Percentiles rank a stretch among this genome's conserved stretches.
Conservation (phyloP, 30 jellyfish, hydroid and myxozoan species). For the Hydractinia echinata region DNA sequence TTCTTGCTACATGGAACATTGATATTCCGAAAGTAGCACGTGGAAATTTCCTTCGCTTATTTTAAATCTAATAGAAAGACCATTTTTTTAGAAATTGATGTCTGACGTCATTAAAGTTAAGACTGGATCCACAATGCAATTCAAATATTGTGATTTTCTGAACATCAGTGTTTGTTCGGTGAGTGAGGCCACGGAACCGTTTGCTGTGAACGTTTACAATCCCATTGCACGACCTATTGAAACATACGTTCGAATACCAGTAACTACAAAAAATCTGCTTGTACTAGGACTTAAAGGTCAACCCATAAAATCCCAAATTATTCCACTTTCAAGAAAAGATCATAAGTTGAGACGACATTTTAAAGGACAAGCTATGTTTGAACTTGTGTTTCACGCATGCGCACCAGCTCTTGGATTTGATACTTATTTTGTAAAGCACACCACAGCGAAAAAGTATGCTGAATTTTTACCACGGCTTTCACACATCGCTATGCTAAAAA, state of each 20-base stretch:
- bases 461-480: slow-evolving; percentile 23
- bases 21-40: too few species aligned
- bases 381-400: slow-evolving; percentile 46
- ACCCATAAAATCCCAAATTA: slow-evolving; percentile 57
- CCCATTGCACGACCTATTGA: slow-evolving; percentile 64
- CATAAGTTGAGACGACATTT: slow-evolving; percentile 32
- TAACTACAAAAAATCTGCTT: slow-evolving; percentile 29
- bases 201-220: slow-evolving; percentile 60
- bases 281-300: slow-evolving; percentile 61
- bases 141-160: slow-evolving; percentile 56
- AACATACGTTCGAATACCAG: slow-evolving; percentile 60
- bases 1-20: too few species aligned
- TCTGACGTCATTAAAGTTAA: too few species aligned
- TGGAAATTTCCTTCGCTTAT: too few species aligned
- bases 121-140: slow-evolving; percentile 10
- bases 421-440: slow-evolving; percentile 51
- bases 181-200: slow-evolving; percentile 49
- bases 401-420: slow-evolving; percentile 70
- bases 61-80: too few species aligned
- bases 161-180: slow-evolving; percentile 74
- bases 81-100: too few species aligned
- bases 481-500: slow-evolving; percentile 14
- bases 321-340: slow-evolving; percentile 59
- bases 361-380: slow-evolving; percentile 71
- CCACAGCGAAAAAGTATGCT: slow-evolving; percentile 22